These are phyloP conservation scores for Ennomos quercinarius DNA, from an alignment of 2,888 invertebrate species.

Conservation along the genomic window DNA sequence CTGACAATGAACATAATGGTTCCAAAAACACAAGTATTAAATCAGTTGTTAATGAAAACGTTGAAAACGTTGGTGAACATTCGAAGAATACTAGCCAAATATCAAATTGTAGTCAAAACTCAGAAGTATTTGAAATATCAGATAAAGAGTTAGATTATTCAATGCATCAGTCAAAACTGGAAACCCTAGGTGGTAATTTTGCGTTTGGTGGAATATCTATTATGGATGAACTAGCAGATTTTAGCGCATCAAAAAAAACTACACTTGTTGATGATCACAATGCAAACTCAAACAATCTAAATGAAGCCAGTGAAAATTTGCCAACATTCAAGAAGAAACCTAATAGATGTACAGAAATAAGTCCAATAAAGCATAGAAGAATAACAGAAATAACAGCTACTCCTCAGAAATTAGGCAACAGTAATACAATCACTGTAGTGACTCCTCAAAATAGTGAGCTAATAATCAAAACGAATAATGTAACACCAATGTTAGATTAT, in stretches of 20 bases:
- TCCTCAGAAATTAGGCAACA: constrained; percentile 39
- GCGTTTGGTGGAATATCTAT: constrained; percentile 58
- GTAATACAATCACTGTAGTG: constrained; percentile 40
- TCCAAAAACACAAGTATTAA: constrained; percentile 15
- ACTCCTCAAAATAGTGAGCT: constrained; percentile 76
- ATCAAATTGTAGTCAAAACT: constrained; percentile 53
- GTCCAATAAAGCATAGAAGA: constrained; percentile 50
- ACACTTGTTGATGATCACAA: constrained; percentile 23
- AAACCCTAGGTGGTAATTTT: constrained; percentile 47
- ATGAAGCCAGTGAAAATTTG: constrained; percentile 1
- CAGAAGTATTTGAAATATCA: constrained; percentile 70
- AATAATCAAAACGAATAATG: constrained; percentile 81
- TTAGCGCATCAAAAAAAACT: constrained; percentile 28
- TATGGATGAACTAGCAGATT: constrained; percentile 47
- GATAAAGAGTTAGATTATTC: constrained; percentile 89
- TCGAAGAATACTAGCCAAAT: constrained; percentile 26
- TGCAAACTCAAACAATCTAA: constrained; percentile 7
- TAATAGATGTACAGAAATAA: constrained; percentile 40
- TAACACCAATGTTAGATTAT: constrained; percentile 86
- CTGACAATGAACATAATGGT: constrained; percentile 7
- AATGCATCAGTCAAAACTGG: constrained; percentile 63
- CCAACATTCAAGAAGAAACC: constrained; percentile 10
- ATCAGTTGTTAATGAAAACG: constrained; percentile 15
- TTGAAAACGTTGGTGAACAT: constrained; percentile 2
- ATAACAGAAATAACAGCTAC: constrained; percentile 39